Conservation (phyloP, 1,140 invertebrate genomes). For the Phortica variegata region DNA sequence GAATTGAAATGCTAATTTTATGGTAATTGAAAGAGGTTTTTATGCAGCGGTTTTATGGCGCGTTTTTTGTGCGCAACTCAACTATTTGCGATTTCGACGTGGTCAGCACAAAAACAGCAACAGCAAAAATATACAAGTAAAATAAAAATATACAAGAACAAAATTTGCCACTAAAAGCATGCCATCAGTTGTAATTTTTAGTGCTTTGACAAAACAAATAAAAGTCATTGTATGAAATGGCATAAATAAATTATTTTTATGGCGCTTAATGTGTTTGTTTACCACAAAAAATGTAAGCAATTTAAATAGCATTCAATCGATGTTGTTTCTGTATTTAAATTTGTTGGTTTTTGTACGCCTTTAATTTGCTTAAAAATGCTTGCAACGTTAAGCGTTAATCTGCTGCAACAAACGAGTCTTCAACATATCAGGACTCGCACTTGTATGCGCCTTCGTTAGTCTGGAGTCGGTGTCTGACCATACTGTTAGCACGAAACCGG, state of each 20-base stretch:
- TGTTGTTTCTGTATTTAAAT: too few species aligned
- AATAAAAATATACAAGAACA: too few species aligned
- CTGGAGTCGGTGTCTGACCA: too few species aligned
- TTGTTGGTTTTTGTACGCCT: too few species aligned
- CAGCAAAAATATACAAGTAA: conserved; percentile 10
- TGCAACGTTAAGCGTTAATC: too few species aligned
- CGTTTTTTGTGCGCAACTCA: conserved; percentile 22
- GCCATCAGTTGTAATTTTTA: conserved; percentile 31
- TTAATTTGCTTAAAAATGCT: too few species aligned
- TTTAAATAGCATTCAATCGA: too few species aligned
- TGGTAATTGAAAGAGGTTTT: conserved; percentile 52
- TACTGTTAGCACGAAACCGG: conserved; percentile 25
- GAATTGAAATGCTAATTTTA: conserved; percentile 53
- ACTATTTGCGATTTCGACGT: conserved; percentile 12
- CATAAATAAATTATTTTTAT: conserved; percentile 40
- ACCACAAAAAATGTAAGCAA: too few species aligned
- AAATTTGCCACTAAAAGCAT: conserved; percentile 47
- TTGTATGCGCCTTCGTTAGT: too few species aligned
- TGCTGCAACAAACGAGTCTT: too few species aligned
- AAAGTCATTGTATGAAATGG: conserved; percentile 32
- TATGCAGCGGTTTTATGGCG: conserved; percentile 48
- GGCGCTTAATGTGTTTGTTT: conserved; percentile 38
- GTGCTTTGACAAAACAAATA: conserved; percentile 33
- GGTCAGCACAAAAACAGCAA: conserved; percentile 34
- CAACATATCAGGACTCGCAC: too few species aligned